phyloP scores from a whole-genome alignment of 2,888 invertebrate genomes.

The Acanthosepion esculentum region DNA sequence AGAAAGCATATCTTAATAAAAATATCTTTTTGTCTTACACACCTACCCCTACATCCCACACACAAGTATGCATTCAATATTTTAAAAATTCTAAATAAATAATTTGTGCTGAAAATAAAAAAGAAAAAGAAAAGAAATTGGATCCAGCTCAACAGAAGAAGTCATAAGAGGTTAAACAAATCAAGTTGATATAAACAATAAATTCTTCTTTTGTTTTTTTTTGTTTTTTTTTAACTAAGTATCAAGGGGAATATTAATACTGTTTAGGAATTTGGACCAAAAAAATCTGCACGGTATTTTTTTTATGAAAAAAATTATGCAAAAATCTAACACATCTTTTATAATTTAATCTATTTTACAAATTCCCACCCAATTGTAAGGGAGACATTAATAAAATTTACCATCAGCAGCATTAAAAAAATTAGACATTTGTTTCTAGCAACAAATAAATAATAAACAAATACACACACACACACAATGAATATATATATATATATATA shows the following conservation, averaged over 20 bases:
- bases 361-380: neutral
- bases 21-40: neutral
- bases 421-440: neutral
- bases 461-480: no score
- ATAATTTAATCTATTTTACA: constrained; percentile 33
- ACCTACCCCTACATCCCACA: neutral
- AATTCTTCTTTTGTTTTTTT: neutral
- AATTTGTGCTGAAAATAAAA: neutral
- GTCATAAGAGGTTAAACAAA: neutral
- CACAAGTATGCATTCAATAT: neutral
- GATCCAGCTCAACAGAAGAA: neutral
- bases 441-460: neutral
- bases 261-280: constrained; percentile 17
- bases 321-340: neutral
- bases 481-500: neutral
- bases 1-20: neutral
- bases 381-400: neutral
- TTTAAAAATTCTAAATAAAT: neutral
- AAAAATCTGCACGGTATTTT: neutral
- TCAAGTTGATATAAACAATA: neutral
- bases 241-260: neutral
- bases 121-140: neutral
- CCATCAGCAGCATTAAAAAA: neutral
- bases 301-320: neutral
- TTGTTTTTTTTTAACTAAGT: neutral